Percentiles rank a stretch among this genome's conserved stretches.
These are phyloP conservation scores for Ochropleura plecta DNA, from an alignment of 2,888 invertebrate genomes.

Conservation along the genomic window DNA sequence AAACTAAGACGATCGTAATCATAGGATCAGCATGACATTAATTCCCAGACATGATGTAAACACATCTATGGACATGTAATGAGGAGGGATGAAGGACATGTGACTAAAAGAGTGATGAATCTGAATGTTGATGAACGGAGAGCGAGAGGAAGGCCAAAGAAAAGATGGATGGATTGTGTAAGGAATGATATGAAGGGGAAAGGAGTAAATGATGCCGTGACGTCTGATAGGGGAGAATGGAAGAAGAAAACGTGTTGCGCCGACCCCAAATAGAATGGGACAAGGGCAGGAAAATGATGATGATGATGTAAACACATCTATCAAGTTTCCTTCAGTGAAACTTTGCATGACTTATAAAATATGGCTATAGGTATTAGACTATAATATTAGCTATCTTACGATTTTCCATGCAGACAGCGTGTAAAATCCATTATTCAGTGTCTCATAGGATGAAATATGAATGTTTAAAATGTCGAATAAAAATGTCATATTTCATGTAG, in stretches of 20 bases:
- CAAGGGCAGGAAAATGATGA: too few species aligned
- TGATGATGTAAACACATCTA: conserved; percentile 47
- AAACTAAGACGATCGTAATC: background rate
- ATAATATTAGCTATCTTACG: conserved; percentile 22
- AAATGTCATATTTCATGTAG: conserved; percentile 1
- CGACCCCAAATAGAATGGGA: too few species aligned
- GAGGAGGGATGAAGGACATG: too few species aligned
- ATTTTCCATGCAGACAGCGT: conserved; percentile 51
- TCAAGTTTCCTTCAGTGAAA: conserved; percentile 11
- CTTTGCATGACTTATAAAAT: conserved; percentile 9
- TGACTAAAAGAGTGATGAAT: too few species aligned
- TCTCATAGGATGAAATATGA: conserved; percentile 40
- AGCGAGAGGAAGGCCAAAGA: too few species aligned
- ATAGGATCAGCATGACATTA: conserved; percentile 13
- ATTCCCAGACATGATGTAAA: conserved; percentile 40
- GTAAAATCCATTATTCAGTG: conserved; percentile 46
- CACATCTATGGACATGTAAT: too few species aligned
- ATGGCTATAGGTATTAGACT: conserved; percentile 30
- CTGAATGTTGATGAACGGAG: too few species aligned
- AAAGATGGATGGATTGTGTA: too few species aligned
- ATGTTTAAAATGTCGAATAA: conserved; percentile 23
- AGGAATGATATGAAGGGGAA: too few species aligned
- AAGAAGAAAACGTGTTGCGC: too few species aligned
- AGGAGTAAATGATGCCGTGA: too few species aligned
- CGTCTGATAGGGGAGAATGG: too few species aligned